Percentiles rank a stretch among this genome's conserved stretches.
Conservation (phyloP, 2,113 vertebrate genomes). For the Holacanthus passer region DNA sequence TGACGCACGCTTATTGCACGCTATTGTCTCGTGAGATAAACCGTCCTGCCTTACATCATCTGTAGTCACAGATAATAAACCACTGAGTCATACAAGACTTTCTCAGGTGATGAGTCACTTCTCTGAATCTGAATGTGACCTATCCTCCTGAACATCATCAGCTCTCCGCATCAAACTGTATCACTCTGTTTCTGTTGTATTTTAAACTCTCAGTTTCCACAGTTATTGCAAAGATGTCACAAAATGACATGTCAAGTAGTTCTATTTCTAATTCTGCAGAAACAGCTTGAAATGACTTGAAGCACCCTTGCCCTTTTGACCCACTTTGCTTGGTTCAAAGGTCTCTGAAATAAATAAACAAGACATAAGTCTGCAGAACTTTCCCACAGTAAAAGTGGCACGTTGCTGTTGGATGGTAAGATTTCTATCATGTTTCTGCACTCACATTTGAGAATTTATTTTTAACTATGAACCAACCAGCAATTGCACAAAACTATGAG, state of each 20-base stretch:
- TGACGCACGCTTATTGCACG: conserved; percentile 17
- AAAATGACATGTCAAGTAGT: not conserved
- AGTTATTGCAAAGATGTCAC: too few species aligned
- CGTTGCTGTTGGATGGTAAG: not conserved
- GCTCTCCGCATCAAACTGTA: not conserved
- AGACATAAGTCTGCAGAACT: not conserved
- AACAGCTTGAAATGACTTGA: not conserved
- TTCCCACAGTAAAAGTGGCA: not conserved
- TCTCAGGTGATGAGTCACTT: not conserved
- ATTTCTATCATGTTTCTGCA: not conserved
- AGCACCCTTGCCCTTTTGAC: too few species aligned
- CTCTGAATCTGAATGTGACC: not conserved
- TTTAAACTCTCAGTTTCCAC: not conserved
- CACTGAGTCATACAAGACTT: not conserved
- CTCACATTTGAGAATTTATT: not conserved
- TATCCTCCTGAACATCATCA: too few species aligned
- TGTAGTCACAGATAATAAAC: not conserved
- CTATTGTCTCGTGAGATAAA: not conserved
- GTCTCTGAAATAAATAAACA: not conserved
- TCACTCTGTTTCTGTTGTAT: not conserved
- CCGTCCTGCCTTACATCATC: not conserved
- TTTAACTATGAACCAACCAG: not conserved
- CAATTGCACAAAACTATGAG: too few species aligned
- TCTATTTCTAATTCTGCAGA: too few species aligned
- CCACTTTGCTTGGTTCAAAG: not conserved